Percentiles rank a stretch among this genome's conserved stretches.
Evolutionary conservation across 2,113 vertebrate species (phyloP).

Genomic region (Probosciger aterrimus): DNA sequence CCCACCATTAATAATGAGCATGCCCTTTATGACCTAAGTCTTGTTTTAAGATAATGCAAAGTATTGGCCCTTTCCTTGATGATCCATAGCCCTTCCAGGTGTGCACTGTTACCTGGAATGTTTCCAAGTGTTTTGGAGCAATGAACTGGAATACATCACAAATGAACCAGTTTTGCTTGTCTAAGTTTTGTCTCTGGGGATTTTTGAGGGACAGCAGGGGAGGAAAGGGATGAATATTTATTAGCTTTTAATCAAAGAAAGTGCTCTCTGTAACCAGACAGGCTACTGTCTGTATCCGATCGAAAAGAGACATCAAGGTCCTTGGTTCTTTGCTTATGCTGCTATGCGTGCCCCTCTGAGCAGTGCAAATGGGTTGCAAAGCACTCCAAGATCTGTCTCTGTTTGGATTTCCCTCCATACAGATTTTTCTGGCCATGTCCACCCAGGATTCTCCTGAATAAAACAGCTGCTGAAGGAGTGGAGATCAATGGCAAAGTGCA

Average conservation of each 20-base stretch:
- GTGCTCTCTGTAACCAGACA: slow-evolving; percentile 46
- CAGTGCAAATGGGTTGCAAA: neutral
- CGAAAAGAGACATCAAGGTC: slow-evolving; percentile 43
- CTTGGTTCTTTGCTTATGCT: neutral
- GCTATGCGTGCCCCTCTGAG: neutral
- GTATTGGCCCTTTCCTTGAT: neutral
- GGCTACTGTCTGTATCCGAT: slow-evolving; percentile 55
- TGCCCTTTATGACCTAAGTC: slow-evolving; percentile 28
- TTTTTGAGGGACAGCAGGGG: slow-evolving; percentile 23
- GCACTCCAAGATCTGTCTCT: neutral
- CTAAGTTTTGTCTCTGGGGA: slow-evolving; percentile 21
- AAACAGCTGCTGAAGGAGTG: accelerated
- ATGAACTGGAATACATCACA: neutral
- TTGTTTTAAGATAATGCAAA: slow-evolving; percentile 36
- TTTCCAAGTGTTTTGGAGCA: slow-evolving; percentile 51
- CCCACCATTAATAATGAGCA: slow-evolving; percentile 37
- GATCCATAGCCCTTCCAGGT: neutral
- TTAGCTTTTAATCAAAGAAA: slow-evolving; percentile 66
- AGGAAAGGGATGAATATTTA: slow-evolving; percentile 62
- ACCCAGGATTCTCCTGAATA: neutral
- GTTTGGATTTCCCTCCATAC: neutral
- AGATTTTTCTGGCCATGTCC: neutral
- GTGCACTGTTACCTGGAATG: neutral
- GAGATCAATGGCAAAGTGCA: neutral
- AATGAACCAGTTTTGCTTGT: slow-evolving; percentile 42